Evolutionary conservation across 2,113 vertebrate species (phyloP).

Genomic region (Stictonetta naevosa): DNA sequence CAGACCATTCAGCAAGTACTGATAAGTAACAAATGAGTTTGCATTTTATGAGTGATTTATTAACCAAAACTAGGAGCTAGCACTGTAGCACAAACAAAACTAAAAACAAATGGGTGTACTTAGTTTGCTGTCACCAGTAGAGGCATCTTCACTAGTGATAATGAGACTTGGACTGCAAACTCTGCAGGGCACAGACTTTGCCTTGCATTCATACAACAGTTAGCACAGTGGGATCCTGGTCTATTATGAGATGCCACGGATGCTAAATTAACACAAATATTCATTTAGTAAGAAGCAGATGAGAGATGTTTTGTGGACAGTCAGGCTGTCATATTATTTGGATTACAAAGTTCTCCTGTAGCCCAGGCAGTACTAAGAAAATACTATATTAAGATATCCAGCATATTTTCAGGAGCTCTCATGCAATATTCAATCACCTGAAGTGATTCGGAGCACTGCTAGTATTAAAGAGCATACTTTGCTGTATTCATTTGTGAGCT

Average conservation of each 20-base stretch:
- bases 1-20: not conserved
- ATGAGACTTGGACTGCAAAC: slow-evolving; percentile 13
- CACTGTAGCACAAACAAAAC: not conserved
- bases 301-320: slow-evolving; percentile 41
- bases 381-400: not conserved
- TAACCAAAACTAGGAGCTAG: slow-evolving; percentile 3
- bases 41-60: slow-evolving; percentile 23
- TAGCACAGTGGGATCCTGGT: slow-evolving; percentile 30
- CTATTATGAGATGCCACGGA: slow-evolving; percentile 39
- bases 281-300: slow-evolving; percentile 54
- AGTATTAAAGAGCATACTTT: slow-evolving; percentile 9
- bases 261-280: slow-evolving; percentile 50
- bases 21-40: slow-evolving; percentile 22
- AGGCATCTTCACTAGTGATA: slow-evolving; percentile 9
- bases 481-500: slow-evolving; percentile 29
- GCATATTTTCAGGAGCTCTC: slow-evolving; percentile 20
- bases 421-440: slow-evolving; percentile 44
- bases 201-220: not conserved
- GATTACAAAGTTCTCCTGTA: slow-evolving; percentile 4
- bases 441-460: not conserved
- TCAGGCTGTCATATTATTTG: slow-evolving; percentile 16
- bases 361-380: slow-evolving; percentile 29
- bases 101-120: slow-evolving; percentile 15
- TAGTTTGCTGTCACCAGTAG: slow-evolving; percentile 18
- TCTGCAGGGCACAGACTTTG: slow-evolving; percentile 43